Evolutionary conservation across 2,113 vertebrate genomes (phyloP).

Genomic region (Albula goreensis): DNA sequence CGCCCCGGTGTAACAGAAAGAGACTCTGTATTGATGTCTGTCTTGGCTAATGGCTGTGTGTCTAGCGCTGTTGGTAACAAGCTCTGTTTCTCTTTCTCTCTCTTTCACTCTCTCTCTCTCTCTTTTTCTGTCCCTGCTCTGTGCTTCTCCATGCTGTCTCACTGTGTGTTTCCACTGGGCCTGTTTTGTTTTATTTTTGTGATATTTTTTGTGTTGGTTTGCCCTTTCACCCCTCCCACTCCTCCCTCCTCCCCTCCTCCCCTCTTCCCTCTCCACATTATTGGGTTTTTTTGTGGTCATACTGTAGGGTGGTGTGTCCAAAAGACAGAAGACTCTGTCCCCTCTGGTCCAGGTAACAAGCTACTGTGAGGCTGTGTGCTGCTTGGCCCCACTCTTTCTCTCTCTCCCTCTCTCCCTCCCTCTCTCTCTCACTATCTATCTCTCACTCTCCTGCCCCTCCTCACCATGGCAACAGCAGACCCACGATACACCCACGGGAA

Average conservation of each 20-base stretch:
- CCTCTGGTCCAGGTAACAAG: constrained; percentile 77
- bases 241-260: constrained; percentile 38
- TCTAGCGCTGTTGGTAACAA: constrained; percentile 39
- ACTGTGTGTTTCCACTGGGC: constrained; percentile 37
- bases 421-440: no score
- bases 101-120: constrained; percentile 5
- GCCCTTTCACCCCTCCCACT: neutral
- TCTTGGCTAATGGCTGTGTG: constrained; percentile 51
- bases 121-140: constrained; percentile 60
- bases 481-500: constrained; percentile 48
- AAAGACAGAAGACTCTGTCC: constrained; percentile 72
- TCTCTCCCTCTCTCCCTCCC: no score
- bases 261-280: constrained; percentile 57
- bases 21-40: constrained; percentile 39
- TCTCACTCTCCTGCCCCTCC: constrained; percentile 32
- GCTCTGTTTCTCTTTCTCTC: constrained; percentile 39
- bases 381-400: constrained; percentile 48
- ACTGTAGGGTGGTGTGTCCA: constrained; percentile 71
- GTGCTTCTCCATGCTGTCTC: constrained; percentile 48
- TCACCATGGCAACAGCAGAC: constrained; percentile 32
- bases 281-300: constrained; percentile 65
- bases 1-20: constrained; percentile 31
- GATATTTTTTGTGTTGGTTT: constrained; percentile 4
- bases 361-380: constrained; percentile 45
- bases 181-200: neutral